Percentiles rank a stretch among this genome's conserved stretches.
Evolutionary conservation across 2,888 invertebrate genomes (phyloP).

Genomic region (Microchrysa polita): DNA sequence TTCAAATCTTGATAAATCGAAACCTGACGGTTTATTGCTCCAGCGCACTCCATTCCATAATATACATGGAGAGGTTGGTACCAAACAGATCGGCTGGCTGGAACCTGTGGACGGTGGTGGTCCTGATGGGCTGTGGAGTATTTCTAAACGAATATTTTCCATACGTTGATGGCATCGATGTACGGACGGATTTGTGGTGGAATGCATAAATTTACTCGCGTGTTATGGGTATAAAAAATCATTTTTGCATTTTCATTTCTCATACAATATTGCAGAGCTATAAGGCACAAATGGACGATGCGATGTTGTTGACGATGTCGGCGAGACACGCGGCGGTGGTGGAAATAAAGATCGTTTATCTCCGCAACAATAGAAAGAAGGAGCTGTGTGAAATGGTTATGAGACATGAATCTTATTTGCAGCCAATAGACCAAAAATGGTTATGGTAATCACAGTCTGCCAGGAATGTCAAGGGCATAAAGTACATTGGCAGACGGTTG

Average conservation of each 20-base stretch:
- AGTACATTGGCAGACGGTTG: too few species aligned
- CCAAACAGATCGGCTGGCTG: too few species aligned
- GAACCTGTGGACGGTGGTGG: too few species aligned
- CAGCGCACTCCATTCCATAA: not conserved
- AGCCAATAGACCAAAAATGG: not conserved
- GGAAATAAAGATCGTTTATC: not conserved
- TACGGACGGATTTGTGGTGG: too few species aligned
- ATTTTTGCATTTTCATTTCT: conserved; percentile 2
- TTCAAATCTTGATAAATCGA: conserved; percentile 37
- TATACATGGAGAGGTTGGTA: too few species aligned
- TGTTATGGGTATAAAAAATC: conserved; percentile 12
- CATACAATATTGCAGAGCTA: conserved; percentile 16
- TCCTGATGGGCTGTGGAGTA: too few species aligned
- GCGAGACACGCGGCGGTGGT: not conserved
- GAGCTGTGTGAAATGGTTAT: conserved; percentile 25
- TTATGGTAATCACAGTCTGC: too few species aligned
- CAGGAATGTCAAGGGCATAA: too few species aligned
- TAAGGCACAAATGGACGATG: not conserved
- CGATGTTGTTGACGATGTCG: not conserved
- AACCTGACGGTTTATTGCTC: not conserved
- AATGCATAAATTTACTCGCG: too few species aligned
- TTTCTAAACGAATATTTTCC: too few species aligned
- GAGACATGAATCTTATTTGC: conserved; percentile 23
- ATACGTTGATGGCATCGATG: too few species aligned
- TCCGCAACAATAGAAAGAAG: conserved; percentile 12